A percentile compares a stretch with the other conserved stretches of the same genome.
These are phyloP conservation scores for Phataginus tetradactyla DNA, from an alignment of 2,797 vertebrate species.

Conservation along the genomic window DNA sequence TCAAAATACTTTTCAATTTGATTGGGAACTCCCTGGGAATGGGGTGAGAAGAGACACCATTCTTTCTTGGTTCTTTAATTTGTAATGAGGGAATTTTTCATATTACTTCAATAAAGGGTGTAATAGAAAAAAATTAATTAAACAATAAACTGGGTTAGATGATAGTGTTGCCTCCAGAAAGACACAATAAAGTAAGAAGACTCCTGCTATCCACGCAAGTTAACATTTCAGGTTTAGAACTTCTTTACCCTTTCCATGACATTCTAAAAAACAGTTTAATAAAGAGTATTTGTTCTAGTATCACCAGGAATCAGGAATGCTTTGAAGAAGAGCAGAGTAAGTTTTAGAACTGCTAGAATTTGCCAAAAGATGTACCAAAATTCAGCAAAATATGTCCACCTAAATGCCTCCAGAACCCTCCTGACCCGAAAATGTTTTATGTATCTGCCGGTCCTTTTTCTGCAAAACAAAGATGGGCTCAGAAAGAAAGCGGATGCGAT, in stretches of 20 bases:
- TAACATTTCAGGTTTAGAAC: background rate
- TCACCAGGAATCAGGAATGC: background rate
- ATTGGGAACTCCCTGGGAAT: conserved; percentile 8
- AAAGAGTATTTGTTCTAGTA: background rate
- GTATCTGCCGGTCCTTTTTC: background rate
- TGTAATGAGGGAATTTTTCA: background rate
- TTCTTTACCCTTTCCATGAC: background rate
- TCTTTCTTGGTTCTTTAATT: conserved; percentile 40
- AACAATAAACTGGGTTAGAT: background rate
- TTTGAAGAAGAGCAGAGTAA: background rate
- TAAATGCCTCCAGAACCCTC: background rate
- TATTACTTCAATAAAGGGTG: background rate
- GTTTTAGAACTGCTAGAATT: background rate
- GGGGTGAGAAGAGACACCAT: background rate
- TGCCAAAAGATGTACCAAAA: background rate
- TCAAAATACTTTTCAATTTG: conserved; percentile 43
- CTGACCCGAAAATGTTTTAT: background rate
- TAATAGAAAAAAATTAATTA: background rate
- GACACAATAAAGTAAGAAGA: background rate
- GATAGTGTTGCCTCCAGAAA: conserved; percentile 6
- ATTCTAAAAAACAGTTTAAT: background rate
- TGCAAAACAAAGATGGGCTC: background rate
- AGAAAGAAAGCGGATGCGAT: background rate
- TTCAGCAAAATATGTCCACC: background rate
- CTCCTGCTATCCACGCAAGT: background rate